A percentile compares a stretch with the other conserved stretches of the same genome.
Conservation (phyloP, 2,888 invertebrate genomes). For the Phania funesta region DNA sequence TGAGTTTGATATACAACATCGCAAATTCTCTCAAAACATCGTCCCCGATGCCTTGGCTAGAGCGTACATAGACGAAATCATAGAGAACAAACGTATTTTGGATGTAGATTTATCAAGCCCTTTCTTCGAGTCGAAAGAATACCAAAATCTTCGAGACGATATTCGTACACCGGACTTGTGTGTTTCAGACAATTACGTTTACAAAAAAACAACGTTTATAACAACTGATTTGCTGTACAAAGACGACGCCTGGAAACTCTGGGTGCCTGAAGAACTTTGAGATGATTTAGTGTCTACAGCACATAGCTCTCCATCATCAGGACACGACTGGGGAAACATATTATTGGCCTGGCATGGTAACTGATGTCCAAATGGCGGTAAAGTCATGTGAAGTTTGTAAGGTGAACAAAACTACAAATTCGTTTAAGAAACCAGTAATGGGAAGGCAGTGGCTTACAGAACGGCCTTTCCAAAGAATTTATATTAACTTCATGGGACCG, state of each 20-base stretch:
- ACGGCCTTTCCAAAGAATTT: not conserved
- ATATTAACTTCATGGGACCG: slow-evolving; percentile 2
- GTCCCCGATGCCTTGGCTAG: slow-evolving; percentile 48
- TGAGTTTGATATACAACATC: slow-evolving; percentile 42
- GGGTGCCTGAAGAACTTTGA: not conserved
- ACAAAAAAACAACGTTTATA: not conserved
- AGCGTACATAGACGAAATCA: not conserved
- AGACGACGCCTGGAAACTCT: slow-evolving; percentile 12
- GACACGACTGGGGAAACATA: not conserved
- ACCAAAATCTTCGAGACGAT: not conserved
- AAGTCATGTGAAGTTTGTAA: not conserved
- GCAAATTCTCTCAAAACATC: slow-evolving; percentile 34
- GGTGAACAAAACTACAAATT: not conserved
- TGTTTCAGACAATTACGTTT: not conserved
- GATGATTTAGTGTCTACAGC: not conserved
- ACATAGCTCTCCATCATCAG: not conserved
- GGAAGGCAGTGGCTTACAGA: not conserved
- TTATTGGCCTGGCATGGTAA: slow-evolving; percentile 5
- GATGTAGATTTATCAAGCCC: not conserved
- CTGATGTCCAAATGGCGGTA: not conserved
- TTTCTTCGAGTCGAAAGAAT: not conserved
- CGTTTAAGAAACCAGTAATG: not conserved
- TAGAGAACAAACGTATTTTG: not conserved
- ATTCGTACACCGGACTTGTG: slow-evolving; percentile 4
- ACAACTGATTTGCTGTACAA: not conserved